Conservation (phyloP, 2,888 invertebrate genomes). For the Drosophila percnosoma region DNA sequence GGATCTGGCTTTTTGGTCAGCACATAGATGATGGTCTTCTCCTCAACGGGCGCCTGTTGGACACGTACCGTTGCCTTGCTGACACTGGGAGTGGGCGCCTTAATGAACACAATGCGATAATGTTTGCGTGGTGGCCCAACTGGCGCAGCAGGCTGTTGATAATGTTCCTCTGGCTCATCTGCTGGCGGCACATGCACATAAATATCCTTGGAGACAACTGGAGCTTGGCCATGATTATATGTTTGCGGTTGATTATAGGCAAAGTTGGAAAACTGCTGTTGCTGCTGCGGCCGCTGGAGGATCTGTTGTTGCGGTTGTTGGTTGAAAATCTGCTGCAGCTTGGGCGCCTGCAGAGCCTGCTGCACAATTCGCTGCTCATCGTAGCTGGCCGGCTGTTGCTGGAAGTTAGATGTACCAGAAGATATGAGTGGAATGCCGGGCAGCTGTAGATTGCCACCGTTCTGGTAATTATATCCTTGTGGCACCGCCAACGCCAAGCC, state of each 20-base stretch:
- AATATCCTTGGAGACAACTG: constrained; percentile 83
- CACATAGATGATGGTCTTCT: constrained; percentile 85
- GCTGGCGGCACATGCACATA: constrained; percentile 84
- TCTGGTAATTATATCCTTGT: constrained; percentile 81
- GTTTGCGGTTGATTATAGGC: constrained; percentile 31
- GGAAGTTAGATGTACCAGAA: neutral
- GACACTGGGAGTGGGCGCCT: constrained; percentile 79
- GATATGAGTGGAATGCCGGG: constrained; percentile 34
- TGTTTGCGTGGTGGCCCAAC: constrained; percentile 82
- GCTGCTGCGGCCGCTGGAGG: constrained; percentile 44
- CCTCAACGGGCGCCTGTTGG: constrained; percentile 81
- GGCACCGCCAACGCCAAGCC: constrained; percentile 76
- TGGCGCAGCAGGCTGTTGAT: constrained; percentile 60
- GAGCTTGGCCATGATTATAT: constrained; percentile 28
- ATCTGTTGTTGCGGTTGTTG: constrained; percentile 48
- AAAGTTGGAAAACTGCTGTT: constrained; percentile 33
- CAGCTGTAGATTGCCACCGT: constrained; percentile 40
- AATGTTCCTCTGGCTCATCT: constrained; percentile 79
- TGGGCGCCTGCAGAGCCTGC: constrained; percentile 69
- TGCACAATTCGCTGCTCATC: constrained; percentile 70
- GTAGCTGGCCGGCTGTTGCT: constrained; percentile 32
- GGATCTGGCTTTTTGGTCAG: constrained; percentile 83
- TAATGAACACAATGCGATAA: constrained; percentile 84
- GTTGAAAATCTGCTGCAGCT: constrained; percentile 59
- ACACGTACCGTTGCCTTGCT: constrained; percentile 70